Conservation (phyloP, 92 coral and sea anemone genomes). For the Nematostella vectensis region DNA sequence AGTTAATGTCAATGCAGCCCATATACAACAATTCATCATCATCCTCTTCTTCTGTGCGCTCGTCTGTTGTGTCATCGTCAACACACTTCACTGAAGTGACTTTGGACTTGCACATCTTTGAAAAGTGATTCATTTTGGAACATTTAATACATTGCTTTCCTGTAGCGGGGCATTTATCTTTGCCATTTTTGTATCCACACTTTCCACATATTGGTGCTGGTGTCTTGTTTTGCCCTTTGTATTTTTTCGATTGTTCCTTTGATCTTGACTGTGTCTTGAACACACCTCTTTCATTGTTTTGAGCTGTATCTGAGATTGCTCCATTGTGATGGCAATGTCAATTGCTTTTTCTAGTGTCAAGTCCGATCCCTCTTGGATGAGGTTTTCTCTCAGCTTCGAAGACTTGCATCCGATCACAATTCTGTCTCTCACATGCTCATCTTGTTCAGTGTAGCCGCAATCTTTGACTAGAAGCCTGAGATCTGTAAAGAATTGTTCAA, state of each 20-base stretch:
- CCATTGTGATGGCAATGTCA: slow-evolving; percentile 17
- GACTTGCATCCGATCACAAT: slow-evolving; percentile 23
- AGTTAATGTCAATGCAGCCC: slow-evolving; percentile 8
- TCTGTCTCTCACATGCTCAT: slow-evolving; percentile 22
- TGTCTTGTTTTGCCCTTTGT: not conserved
- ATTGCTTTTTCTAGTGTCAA: slow-evolving; percentile 29
- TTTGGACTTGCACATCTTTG: slow-evolving; percentile 15
- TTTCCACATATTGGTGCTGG: not conserved
- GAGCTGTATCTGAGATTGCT: slow-evolving; percentile 16
- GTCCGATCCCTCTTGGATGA: slow-evolving; percentile 29
- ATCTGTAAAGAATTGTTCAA: slow-evolving; percentile 12
- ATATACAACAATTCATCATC: slow-evolving; percentile 6
- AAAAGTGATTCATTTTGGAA: slow-evolving; percentile 20
- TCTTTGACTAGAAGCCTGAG: slow-evolving; percentile 21
- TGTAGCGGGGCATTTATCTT: not conserved
- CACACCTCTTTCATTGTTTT: slow-evolving; percentile 16
- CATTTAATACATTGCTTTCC: slow-evolving; percentile 3
- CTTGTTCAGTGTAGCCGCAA: slow-evolving; percentile 18
- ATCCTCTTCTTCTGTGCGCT: not conserved
- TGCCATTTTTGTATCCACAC: not conserved
- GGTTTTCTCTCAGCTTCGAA: slow-evolving; percentile 24
- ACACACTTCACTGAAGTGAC: slow-evolving; percentile 4
- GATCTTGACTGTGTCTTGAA: not conserved
- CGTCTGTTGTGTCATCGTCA: slow-evolving; percentile 2
- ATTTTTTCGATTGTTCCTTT: not conserved